Evolutionary conservation across 2,797 vertebrate genomes (phyloP).

Genomic region (Sebastes goodei): DNA sequence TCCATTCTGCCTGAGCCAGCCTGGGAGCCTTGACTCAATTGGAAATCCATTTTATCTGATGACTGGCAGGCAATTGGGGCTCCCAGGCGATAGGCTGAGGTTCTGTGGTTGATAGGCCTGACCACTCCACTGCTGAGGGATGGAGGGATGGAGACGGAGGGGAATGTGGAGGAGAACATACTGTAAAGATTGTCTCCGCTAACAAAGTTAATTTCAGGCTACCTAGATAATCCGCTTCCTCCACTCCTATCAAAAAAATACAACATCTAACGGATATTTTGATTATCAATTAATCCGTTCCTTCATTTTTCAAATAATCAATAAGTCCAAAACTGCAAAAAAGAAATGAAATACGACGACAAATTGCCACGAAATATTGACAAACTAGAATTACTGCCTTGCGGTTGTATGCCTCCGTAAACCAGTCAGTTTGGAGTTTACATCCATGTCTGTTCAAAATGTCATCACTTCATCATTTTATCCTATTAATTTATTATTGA

Average conservation of each 20-base stretch:
- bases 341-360: no score
- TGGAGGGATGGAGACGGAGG: slow-evolving; percentile 49
- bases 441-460: no score
- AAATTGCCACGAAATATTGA: no score
- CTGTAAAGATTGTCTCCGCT: slow-evolving; percentile 19
- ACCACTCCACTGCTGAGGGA: slow-evolving; percentile 68
- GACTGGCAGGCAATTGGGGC: slow-evolving; percentile 74
- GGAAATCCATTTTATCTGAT: slow-evolving; percentile 77
- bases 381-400: no score
- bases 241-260: neutral
- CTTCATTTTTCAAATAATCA: neutral
- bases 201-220: slow-evolving; percentile 42
- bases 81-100: slow-evolving; percentile 66
- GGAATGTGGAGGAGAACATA: slow-evolving; percentile 35
- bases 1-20: slow-evolving; percentile 49
- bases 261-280: neutral
- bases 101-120: slow-evolving; percentile 69
- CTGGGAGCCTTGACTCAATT: slow-evolving; percentile 71
- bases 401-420: no score
- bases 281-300: neutral
- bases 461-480: no score
- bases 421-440: no score
- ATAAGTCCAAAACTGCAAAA: neutral
- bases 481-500: no score
- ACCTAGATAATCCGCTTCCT: neutral